Percentiles rank a stretch among this genome's conserved stretches.
These are phyloP conservation scores for Premnoplex brunnescens DNA, from an alignment of 2,797 vertebrate species.

Conservation along the genomic window DNA sequence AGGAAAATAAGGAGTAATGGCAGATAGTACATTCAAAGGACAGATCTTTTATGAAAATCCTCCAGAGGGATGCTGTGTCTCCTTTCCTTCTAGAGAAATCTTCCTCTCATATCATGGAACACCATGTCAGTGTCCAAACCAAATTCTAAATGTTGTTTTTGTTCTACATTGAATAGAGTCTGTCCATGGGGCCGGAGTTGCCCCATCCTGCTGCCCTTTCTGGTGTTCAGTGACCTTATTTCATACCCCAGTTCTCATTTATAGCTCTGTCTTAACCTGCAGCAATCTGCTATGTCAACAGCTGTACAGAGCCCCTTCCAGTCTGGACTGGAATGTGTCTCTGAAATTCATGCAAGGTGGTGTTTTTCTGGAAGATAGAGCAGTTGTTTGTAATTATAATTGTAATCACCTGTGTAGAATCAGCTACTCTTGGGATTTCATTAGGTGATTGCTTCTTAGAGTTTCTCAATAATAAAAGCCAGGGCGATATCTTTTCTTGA, in stretches of 20 bases:
- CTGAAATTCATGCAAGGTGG: background rate
- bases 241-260: background rate
- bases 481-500: background rate
- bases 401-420: background rate
- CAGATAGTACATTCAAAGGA: background rate
- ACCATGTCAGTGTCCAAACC: background rate
- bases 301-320: background rate
- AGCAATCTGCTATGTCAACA: background rate
- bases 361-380: background rate
- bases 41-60: background rate
- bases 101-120: background rate
- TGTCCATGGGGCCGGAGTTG: background rate
- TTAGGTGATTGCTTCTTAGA: background rate
- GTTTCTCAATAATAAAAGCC: background rate
- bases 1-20: background rate
- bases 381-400: background rate
- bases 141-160: background rate
- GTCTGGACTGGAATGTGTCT: background rate
- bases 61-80: background rate
- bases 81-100: conserved; percentile 9
- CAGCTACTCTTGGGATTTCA: background rate
- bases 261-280: background rate
- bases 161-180: background rate
- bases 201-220: background rate
- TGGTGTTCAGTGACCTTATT: background rate